Evolutionary conservation across 1,140 invertebrate genomes (phyloP), one percentile per base, ranked within the genome.

Genomic region (Drosophila baimaii): DNA sequence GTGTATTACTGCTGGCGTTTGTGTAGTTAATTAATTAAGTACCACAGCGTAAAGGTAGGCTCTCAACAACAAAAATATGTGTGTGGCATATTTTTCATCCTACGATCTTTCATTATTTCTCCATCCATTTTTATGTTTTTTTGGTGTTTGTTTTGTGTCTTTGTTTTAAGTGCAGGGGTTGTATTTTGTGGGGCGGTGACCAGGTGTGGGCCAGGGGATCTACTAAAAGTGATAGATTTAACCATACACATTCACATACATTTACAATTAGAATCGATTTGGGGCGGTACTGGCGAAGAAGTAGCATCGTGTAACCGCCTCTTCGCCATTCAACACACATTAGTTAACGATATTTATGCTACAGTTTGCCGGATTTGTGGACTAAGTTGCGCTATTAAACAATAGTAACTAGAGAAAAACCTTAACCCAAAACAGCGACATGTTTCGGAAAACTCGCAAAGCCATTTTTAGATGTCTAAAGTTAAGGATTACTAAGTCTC

Each of bases 341-440:
- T 75, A 39, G 37, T 65, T 65, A 65, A 65, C 51, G 29, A 74
- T 35, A 66, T 80, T 54, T 75, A 80, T 61, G 44, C 78, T 81
- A 81, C 46, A 66, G 35, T 54, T 61, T 54, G 63, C 46, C 35
- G 37, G 57, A 29, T 70, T 31, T 13, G 73, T 77, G 69, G 77
- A 80, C 82, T 80, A 83, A 88, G 75, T 88, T 88, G 83, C 79
- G 76, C 84, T 83, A 80, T 77, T 83, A 77, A 88, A 88, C 79
- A 79, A 54, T 65, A 86, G 65, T 76, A 86, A 85, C 82, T 85
- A 86, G 65, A 83, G 49, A 77, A 88, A 23, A 59, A 88, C 77
- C 79, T 77, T 83, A 83, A 88, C 65, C 74, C 64, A 73, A 54
- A 71, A 65, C 58, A 17, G 27, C 31, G 41, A 58, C 5, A 27